phyloP scores from a whole-genome alignment of 2,797 vertebrate genomes.

The Myotis findleyi region DNA sequence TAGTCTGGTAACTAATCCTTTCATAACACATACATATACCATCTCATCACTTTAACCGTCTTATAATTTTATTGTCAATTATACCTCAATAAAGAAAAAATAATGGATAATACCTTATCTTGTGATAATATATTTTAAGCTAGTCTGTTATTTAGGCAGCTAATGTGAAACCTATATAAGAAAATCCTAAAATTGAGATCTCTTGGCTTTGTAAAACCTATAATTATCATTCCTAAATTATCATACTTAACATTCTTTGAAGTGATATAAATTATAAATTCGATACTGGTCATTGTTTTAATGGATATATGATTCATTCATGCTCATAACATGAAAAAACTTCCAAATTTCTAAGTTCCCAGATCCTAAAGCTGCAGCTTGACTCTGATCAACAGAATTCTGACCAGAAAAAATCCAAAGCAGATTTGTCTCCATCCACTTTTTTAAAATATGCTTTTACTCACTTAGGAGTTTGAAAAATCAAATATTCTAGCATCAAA shows the following conservation, averaged over 20 bases:
- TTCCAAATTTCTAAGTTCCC: not conserved
- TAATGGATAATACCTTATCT: not conserved
- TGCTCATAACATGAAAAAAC: not conserved
- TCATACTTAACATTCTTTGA: slow-evolving; percentile 26
- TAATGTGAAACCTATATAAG: slow-evolving; percentile 1
- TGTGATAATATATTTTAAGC: not conserved
- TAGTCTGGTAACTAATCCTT: not conserved
- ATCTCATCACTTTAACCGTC: not conserved
- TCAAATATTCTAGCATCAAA: slow-evolving; percentile 20
- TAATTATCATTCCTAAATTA: slow-evolving; percentile 35
- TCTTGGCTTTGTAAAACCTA: slow-evolving; percentile 31
- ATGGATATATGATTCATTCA: slow-evolving; percentile 19
- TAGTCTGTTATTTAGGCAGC: not conserved
- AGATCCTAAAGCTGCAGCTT: slow-evolving; percentile 18
- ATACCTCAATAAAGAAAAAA: not conserved
- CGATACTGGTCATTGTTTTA: not conserved
- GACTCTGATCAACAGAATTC: slow-evolving; percentile 34
- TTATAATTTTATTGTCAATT: not conserved
- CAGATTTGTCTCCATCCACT: not conserved
- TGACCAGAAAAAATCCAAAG: slow-evolving; percentile 6
- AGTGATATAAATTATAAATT: slow-evolving; percentile 3
- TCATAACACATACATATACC: not conserved
- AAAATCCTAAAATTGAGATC: not conserved
- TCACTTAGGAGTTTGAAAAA: slow-evolving; percentile 35
- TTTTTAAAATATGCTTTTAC: slow-evolving; percentile 43